Conservation (phyloP, 2,888 invertebrate species). For the Andrena flavipes region DNA sequence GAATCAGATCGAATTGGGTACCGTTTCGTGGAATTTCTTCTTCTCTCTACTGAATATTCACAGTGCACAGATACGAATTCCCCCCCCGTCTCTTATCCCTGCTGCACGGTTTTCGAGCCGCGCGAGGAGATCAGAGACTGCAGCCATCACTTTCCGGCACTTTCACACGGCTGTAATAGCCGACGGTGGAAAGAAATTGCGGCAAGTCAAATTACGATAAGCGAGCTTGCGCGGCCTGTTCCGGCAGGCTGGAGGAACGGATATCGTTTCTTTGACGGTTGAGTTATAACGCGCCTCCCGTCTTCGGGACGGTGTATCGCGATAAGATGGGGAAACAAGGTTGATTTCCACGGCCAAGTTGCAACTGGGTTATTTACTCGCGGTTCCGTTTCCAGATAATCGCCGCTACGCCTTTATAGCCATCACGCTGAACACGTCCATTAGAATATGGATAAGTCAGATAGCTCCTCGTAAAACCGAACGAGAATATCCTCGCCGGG, state of each 20-base stretch:
- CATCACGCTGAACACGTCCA: conserved; percentile 34
- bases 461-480: conserved; percentile 25
- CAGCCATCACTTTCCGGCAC: conserved; percentile 19
- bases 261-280: conserved; percentile 42
- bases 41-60: conserved; percentile 11
- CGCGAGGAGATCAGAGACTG: neutral
- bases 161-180: neutral
- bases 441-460: conserved; percentile 39
- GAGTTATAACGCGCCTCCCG: conserved; percentile 42
- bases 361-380: conserved; percentile 54
- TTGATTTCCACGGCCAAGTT: conserved; percentile 57
- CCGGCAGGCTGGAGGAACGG: conserved; percentile 29
- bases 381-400: conserved; percentile 56
- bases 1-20: no score
- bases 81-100: neutral
- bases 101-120: neutral
- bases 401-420: conserved; percentile 29
- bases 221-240: conserved; percentile 3
- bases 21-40: neutral
- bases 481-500: conserved; percentile 1
- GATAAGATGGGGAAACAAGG: conserved; percentile 53
- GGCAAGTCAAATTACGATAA: conserved; percentile 16
- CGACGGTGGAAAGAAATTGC: conserved; percentile 1
- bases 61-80: neutral
- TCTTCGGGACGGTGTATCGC: conserved; percentile 35